Base-by-base conservation (phyloP, 2,797 vertebrate genomes). In the Sebastes taczanowskii region DNA sequence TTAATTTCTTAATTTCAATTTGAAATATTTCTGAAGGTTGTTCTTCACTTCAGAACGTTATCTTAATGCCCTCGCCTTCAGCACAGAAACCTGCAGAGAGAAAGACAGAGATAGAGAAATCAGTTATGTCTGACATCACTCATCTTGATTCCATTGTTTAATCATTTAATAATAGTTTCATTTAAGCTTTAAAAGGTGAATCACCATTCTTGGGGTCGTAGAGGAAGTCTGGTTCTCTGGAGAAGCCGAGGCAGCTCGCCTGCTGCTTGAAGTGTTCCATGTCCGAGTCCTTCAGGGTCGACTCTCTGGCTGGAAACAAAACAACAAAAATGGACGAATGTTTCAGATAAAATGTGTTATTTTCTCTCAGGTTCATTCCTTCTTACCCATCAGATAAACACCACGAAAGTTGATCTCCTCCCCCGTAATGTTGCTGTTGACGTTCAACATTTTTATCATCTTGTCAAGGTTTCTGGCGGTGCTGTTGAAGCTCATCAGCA, bases 371-470 rank as follows among this genome's bases (percentile, higher is more conserved):
- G 8, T 2, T 4, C 0, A 2, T 27, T 83, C 11, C 3, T 5
- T 65, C 88, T 0, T 74, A 92, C 90, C 30, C 49, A 88, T n/a
- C 53, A 92, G 55, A 30, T 90, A 88, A 7, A 91, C 0, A 2
- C 60, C 6, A 0, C 0, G 77, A 18, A 6, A 0, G 1, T 0
- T 0, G 18, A 82, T 0, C 2, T 71, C 34, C 0, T 56, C 38
- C 0, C 2, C 2, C 1, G 0, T 1, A 0, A 1, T 0, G 0
- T 2, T 0, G 5, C 0, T 0, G 3, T 1, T 4, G 1, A 49
- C 3, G 7, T 77, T 63, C 7, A 91, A 0, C 0, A 6, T 0
- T 0, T 7, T 0, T 0, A 68, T 2, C 0, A 73, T 0, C 0
- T 6, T 2, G 13, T 59, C 1, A 0, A 62, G 0, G 55, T 82